phyloP scores from a whole-genome alignment of 2,888 invertebrate genomes.

The Clunio marinus region DNA sequence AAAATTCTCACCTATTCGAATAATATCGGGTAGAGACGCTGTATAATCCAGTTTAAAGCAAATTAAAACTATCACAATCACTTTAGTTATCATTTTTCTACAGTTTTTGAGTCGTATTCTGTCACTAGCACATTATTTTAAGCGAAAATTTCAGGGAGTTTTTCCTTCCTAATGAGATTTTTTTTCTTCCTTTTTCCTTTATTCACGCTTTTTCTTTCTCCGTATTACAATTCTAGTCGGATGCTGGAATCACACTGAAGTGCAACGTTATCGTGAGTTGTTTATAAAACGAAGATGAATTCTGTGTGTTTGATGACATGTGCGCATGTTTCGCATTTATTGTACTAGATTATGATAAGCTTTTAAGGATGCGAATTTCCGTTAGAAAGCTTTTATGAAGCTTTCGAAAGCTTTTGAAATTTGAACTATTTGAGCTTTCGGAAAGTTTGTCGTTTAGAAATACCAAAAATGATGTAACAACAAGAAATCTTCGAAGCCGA shows the following conservation, averaged over 20 bases:
- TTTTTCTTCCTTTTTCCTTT: not conserved
- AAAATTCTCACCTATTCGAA: slow-evolving; percentile 41
- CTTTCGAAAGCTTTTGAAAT: slow-evolving; percentile 14
- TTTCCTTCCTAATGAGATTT: not conserved
- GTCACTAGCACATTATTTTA: slow-evolving; percentile 36
- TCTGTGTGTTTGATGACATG: slow-evolving; percentile 1
- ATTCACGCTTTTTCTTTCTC: not conserved
- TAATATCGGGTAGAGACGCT: slow-evolving; percentile 41
- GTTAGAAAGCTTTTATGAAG: slow-evolving; percentile 5
- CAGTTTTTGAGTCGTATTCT: not conserved
- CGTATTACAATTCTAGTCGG: slow-evolving; percentile 34
- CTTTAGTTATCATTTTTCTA: slow-evolving; percentile 35
- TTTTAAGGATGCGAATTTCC: slow-evolving; percentile 16
- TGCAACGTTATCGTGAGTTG: slow-evolving; percentile 35
- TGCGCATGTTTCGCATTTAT: not conserved
- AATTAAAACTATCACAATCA: slow-evolving; percentile 38
- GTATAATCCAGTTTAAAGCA: slow-evolving; percentile 36
- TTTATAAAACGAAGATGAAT: slow-evolving; percentile 24
- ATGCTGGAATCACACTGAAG: slow-evolving; percentile 36
- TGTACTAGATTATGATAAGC: slow-evolving; percentile 29
- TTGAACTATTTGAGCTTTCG: not conserved
- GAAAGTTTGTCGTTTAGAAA: not conserved
- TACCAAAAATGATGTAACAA: no score
- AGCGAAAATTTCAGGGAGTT: slow-evolving; percentile 7
- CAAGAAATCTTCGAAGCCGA: no score